Conservation (phyloP, 2,888 invertebrate genomes). For the Leucania comma region DNA sequence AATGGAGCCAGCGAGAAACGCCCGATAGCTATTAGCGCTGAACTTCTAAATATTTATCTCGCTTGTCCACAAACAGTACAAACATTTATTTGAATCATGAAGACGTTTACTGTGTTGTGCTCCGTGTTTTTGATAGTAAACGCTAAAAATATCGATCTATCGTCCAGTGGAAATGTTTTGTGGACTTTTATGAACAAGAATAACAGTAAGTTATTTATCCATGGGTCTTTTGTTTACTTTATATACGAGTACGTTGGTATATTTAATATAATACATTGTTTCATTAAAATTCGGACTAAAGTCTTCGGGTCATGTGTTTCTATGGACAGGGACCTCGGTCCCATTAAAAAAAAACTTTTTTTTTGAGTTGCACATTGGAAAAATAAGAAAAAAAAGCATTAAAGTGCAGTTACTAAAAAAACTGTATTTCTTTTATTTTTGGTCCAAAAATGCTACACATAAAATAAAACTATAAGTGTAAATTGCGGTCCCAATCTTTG, state of each 20-base stretch:
- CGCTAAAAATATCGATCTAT: conserved; percentile 61
- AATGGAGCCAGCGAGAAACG: conserved; percentile 27
- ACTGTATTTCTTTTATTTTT: too few relatives aligned
- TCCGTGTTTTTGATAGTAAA: conserved; percentile 43
- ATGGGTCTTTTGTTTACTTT: conserved; percentile 2
- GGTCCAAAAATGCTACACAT: too few relatives aligned
- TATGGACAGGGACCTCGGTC: too few relatives aligned
- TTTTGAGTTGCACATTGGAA: too few relatives aligned
- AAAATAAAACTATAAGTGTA: too few relatives aligned
- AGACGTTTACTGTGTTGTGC: conserved; percentile 56
- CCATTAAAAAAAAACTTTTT: too few relatives aligned
- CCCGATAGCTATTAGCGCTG: conserved; percentile 48
- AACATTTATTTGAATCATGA: conserved; percentile 55
- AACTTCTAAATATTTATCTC: conserved; percentile 43
- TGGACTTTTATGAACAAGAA: conserved; percentile 83
- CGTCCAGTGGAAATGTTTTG: conserved; percentile 53
- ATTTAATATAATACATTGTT: conserved; percentile 21
- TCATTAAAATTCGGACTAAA: background rate
- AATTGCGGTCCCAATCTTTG: too few relatives aligned
- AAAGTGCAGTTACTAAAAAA: too few relatives aligned
- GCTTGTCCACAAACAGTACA: conserved; percentile 49
- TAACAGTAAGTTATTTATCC: conserved; percentile 79
- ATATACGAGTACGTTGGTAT: background rate
- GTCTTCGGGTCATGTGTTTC: too few relatives aligned
- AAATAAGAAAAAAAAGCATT: too few relatives aligned